A percentile compares a stretch with the other conserved stretches of the same genome.
phyloP scores from a whole-genome alignment of 2,113 vertebrate species.

The Tragulus kanchil region DNA sequence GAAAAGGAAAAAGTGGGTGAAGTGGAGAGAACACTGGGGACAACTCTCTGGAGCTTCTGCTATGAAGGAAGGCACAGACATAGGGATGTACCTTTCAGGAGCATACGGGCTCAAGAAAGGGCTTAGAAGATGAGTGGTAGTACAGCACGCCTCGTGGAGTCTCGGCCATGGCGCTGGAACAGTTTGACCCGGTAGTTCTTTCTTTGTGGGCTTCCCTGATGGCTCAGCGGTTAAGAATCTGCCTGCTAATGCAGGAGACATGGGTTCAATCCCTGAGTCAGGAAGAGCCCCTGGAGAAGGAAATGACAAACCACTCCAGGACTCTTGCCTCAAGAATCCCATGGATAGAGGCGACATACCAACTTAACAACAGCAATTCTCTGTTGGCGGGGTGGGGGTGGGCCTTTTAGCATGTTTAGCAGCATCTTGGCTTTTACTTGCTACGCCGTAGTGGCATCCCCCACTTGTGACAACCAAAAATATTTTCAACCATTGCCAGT shows the following conservation, averaged over 20 bases:
- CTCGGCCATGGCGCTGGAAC: not conserved
- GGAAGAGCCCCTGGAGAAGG: not conserved
- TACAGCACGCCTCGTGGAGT: not conserved
- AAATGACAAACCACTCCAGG: not conserved
- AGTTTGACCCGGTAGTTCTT: not conserved
- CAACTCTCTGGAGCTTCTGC: not conserved
- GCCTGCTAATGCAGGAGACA: not conserved
- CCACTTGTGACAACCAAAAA: not conserved
- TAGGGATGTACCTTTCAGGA: not conserved
- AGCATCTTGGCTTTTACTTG: not conserved
- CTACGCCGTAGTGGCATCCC: not conserved
- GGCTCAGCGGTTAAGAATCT: not conserved
- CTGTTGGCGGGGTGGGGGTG: not conserved
- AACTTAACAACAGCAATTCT: not conserved
- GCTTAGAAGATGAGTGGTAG: not conserved
- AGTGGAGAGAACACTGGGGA: not conserved
- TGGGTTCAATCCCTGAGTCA: not conserved
- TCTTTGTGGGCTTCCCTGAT: not conserved
- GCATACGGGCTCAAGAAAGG: not conserved
- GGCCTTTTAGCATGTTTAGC: not conserved
- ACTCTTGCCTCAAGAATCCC: not conserved
- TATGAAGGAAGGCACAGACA: not conserved
- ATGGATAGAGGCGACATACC: not conserved
- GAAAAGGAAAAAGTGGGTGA: not conserved
- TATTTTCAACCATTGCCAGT: not conserved